Conservation (phyloP, 2,797 vertebrate genomes). For the Spinibarbus caldwelli region DNA sequence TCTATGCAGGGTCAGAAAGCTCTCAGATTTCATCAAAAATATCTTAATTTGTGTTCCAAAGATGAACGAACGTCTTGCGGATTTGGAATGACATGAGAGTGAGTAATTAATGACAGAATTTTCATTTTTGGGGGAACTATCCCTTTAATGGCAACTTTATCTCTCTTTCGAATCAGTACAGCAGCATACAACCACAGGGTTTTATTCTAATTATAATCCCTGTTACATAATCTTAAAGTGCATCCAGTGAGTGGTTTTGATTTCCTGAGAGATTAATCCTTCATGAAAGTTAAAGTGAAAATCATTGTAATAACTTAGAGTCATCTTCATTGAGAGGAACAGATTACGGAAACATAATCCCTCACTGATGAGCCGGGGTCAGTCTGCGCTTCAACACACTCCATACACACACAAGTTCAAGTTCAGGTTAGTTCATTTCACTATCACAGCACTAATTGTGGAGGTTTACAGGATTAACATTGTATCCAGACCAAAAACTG, state of each 20-base stretch:
- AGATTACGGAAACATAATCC: constrained; percentile 10
- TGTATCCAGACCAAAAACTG: neutral
- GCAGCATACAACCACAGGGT: neutral
- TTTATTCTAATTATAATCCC: constrained; percentile 14
- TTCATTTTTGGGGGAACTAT: too few species aligned
- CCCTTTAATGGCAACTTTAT: too few species aligned
- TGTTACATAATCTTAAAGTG: constrained; percentile 21
- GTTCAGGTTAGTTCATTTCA: constrained; percentile 2
- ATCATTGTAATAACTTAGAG: constrained; percentile 23
- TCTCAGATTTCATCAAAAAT: too few species aligned
- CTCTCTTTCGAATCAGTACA: too few species aligned
- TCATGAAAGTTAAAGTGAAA: neutral
- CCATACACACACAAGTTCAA: neutral
- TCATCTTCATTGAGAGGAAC: constrained; percentile 21
- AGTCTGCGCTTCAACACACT: neutral
- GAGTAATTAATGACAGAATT: too few species aligned
- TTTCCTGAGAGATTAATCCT: constrained; percentile 26
- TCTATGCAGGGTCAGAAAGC: too few species aligned
- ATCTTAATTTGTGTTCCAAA: too few species aligned
- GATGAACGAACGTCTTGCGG: too few species aligned
- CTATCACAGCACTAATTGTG: neutral
- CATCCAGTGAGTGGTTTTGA: constrained; percentile 14
- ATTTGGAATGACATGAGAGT: too few species aligned
- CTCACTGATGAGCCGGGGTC: neutral
- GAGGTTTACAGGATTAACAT: neutral